Evolutionary conservation across 2,797 vertebrate genomes (phyloP), one percentile per base, ranked within the genome.

Genomic region (Sciurus vulgaris): DNA sequence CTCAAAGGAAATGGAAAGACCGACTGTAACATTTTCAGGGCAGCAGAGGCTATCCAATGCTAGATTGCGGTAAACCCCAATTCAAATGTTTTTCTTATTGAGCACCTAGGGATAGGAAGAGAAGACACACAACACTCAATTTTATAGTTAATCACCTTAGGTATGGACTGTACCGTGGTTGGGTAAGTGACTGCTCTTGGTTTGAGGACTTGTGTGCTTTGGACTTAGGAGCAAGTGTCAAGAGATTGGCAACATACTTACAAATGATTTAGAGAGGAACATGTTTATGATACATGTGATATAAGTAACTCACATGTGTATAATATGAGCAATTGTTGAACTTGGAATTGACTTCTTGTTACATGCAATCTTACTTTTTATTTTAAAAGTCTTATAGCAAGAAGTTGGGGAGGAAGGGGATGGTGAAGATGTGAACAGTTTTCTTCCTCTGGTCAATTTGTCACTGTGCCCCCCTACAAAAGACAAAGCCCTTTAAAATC

Each of bases 1-100:
- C 93, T 85, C 56, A 49, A 83, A 59, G 38, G 33, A 79, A 86
- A n/a, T 74, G 81, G 70, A 79, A 92, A 56, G 17, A 41, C 33
- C 77, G 30, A 69, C 33, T 61, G 61, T 9, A 73, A 35, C n/a
- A 76, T 41, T 69, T 65, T 54, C 6, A 59, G 33, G 35, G 9
- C 54, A 77, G 10, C 28, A 85, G 79, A 41, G 11, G n/a, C 72
- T 44, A 63, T 12, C 38, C 26, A 78, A 73, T n/a, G 77, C 13
- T 38, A 63, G 24, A n/a, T 65, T 49, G 24, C 49, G 61, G 33
- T 65, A 87, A 41, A 84, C 44, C 41, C 47, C 69, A 82, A 63
- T 69, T 73, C 56, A 74, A 54, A 54, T 26, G 28, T 17, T 95
- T 92, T 86, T 22, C 69, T 76, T 65, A 49, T 54, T 88, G 69